These are phyloP conservation scores for Pomacea maculata DNA, from an alignment of 1,140 invertebrate genomes.

Conservation along the genomic window DNA sequence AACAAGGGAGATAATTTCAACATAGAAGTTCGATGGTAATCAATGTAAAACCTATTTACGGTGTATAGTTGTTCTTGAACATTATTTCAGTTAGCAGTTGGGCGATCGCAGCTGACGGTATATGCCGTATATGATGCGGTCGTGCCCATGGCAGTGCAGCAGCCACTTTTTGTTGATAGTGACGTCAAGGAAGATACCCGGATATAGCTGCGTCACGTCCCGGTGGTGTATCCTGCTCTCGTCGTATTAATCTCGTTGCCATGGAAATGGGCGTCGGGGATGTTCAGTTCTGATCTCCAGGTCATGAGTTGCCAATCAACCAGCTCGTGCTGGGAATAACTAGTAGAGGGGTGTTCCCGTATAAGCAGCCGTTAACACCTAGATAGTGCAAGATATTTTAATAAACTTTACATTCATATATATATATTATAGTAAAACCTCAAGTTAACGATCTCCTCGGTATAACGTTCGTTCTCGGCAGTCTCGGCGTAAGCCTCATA, in stretches of 20 bases:
- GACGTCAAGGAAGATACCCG: constrained; percentile 39
- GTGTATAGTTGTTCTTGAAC: no score
- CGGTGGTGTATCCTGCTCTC: constrained; percentile 17
- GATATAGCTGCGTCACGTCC: constrained; percentile 43
- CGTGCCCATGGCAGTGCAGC: constrained; percentile 46
- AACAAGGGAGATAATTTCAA: no score
- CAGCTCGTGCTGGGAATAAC: constrained; percentile 39
- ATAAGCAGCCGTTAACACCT: constrained; percentile 52
- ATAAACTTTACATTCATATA: no score
- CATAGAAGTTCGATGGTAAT: no score
- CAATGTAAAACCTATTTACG: no score
- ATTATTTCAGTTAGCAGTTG: no score
- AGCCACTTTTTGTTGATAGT: constrained; percentile 46
- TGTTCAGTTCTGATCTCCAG: constrained; percentile 47
- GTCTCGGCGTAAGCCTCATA: no score
- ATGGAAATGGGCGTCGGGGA: constrained; percentile 59
- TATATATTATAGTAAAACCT: no score
- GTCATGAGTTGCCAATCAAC: constrained; percentile 52
- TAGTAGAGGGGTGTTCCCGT: constrained; percentile 47
- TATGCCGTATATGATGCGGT: constrained; percentile 40
- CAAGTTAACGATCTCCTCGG: no score
- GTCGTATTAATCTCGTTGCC: constrained; percentile 44
- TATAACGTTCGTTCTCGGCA: no score
- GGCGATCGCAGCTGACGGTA: no score
- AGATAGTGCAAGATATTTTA: background rate